Percentiles rank a stretch among this genome's conserved stretches.
Evolutionary conservation across 1,140 invertebrate species (phyloP).

Genomic region (Drosophila athabasca): DNA sequence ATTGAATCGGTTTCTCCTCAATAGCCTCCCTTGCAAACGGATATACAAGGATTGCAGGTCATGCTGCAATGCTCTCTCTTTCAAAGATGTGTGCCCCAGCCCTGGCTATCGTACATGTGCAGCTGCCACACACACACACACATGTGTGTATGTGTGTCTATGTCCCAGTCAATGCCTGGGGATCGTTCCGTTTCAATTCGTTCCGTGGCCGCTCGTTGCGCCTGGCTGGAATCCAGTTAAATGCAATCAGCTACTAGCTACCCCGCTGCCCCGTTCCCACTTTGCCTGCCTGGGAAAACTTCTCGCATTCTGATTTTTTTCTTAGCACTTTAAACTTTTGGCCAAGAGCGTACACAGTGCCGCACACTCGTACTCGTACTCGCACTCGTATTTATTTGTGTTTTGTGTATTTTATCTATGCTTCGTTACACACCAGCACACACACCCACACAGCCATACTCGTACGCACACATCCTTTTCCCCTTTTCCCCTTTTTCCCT

Average conservation of each 20-base stretch:
- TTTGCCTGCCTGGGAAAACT: slow-evolving; percentile 13
- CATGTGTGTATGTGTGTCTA: no score
- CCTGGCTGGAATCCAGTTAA: slow-evolving; percentile 47
- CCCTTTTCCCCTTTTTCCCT: not conserved
- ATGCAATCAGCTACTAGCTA: slow-evolving; percentile 61
- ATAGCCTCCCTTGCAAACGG: no score
- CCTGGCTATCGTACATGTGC: no score
- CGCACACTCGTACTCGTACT: no score
- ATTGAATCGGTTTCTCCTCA: no score
- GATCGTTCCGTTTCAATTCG: slow-evolving; percentile 16
- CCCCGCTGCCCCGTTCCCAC: no score
- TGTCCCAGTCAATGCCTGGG: no score
- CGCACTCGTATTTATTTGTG: slow-evolving; percentile 61
- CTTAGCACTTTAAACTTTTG: slow-evolving; percentile 77
- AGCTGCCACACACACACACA: no score
- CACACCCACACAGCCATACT: slow-evolving; percentile 9
- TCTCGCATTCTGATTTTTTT: slow-evolving; percentile 68
- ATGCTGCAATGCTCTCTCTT: no score
- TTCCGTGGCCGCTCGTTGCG: slow-evolving; percentile 12
- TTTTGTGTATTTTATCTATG: slow-evolving; percentile 80
- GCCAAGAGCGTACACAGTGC: slow-evolving; percentile 44
- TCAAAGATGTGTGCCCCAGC: no score
- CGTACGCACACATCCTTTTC: not conserved
- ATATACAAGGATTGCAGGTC: no score
- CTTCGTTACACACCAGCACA: slow-evolving; percentile 73